These are phyloP conservation scores for Heterochromis multidens DNA, from an alignment of 2,113 vertebrate genomes.

Conservation along the genomic window DNA sequence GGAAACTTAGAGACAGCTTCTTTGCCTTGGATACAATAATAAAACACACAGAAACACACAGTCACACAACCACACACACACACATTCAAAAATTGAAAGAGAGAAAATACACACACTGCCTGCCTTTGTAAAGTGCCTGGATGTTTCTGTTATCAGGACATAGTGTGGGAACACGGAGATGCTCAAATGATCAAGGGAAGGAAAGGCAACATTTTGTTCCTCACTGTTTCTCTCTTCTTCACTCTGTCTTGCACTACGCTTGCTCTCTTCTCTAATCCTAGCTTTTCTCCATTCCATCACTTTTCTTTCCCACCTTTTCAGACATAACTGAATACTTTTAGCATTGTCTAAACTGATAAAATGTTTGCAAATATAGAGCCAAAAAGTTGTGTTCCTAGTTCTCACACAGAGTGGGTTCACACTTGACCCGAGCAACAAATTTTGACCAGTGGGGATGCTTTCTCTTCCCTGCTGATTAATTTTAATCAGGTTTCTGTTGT, in stretches of 20 bases:
- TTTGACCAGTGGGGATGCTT: background rate
- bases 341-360: too few relatives aligned
- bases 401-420: background rate
- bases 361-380: background rate
- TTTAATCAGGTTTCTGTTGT: background rate
- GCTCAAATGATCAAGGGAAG: background rate
- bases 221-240: background rate
- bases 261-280: background rate
- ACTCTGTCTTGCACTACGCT: background rate
- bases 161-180: background rate
- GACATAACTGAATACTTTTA: background rate
- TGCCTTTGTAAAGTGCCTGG: constrained; percentile 43
- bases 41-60: constrained; percentile 84
- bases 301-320: background rate
- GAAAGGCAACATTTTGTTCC: background rate
- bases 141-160: constrained; percentile 28
- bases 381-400: background rate
- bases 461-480: background rate
- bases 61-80: constrained; percentile 59
- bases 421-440: background rate
- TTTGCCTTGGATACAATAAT: constrained; percentile 92
- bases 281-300: background rate
- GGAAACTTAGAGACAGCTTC: constrained; percentile 88
- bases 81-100: constrained; percentile 56
- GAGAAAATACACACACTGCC: constrained; percentile 60